Base-by-base conservation (phyloP, 2,113 vertebrate genomes). In the Rhynchopsitta pachyrhyncha region DNA sequence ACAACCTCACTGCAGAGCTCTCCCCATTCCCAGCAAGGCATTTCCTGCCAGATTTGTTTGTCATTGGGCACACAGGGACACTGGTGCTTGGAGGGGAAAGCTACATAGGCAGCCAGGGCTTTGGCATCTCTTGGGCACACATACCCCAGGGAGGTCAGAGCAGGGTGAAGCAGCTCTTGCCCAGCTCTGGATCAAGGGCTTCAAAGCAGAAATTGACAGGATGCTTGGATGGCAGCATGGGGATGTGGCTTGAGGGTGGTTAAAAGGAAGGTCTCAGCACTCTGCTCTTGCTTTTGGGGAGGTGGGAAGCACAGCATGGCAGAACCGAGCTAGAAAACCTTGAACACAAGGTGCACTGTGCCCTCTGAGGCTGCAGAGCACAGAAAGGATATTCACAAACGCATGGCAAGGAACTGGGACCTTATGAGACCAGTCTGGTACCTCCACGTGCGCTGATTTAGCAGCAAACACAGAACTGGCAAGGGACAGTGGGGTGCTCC, bases 1-100 rank as follows among this genome's bases (percentile, higher is more conserved):
- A 93, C 75, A 94, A 75, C 83, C 64, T 93, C 86, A 79, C 62
- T 2, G 4, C 9, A 29, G 78, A 82, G 73, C 67, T 91, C 87
- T 91, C 67, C 67, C 41, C 37, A 79, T 94, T 96, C 95, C 86
- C 92, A 96, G 77, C n/a, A 42, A 92, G 93, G 41, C 81, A 96
- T 93, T 96, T 96, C 74, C 95, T 96, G 86, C 82, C 3, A 20
- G 79, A n/a, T 94, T 93, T 95, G 68, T 90, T 94, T 93, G 74
- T 94, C 53, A n/a, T 67, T 87, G 88, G 88, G 91, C 52, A 49
- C n/a, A 28, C 1, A 84, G 76, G 69, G 76, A 79, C 76, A 41
- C n/a, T 92, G 77, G 18, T 63, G 42, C 68, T 90, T 86, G 60
- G 79, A 93, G 69, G 14, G 27, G 15, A 88, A 66, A 83, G 39